Conservation (phyloP, 2,113 vertebrate species). For the Rousettus leschenaultii region DNA sequence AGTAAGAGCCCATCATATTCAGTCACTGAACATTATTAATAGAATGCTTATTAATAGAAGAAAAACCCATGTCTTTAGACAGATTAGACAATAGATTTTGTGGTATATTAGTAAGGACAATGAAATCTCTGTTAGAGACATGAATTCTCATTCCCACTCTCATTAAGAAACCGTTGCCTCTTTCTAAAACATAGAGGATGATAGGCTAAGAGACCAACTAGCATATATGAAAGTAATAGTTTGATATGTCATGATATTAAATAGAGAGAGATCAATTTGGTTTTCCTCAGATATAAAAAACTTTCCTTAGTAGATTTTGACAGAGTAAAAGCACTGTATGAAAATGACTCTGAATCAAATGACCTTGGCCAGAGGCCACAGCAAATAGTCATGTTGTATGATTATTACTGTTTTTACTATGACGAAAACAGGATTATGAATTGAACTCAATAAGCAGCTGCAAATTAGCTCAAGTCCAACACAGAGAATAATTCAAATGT, state of each 20-base stretch:
- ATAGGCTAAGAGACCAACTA: neutral
- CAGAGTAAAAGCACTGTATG: neutral
- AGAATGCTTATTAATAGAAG: constrained; percentile 35
- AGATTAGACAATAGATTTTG: neutral
- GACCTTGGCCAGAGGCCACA: neutral
- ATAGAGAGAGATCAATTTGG: neutral
- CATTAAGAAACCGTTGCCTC: neutral
- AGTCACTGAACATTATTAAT: neutral
- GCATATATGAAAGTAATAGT: neutral
- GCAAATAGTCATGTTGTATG: neutral
- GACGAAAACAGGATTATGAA: neutral
- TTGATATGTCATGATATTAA: neutral
- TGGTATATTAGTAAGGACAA: neutral
- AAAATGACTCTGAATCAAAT: neutral
- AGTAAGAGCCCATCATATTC: neutral
- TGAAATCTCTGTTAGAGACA: neutral
- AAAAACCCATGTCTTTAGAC: neutral
- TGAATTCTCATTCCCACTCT: neutral
- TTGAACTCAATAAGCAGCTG: neutral
- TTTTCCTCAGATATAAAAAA: constrained; percentile 19
- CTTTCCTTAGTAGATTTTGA: neutral
- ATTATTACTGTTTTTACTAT: neutral
- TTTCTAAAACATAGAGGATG: neutral
- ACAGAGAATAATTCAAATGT: neutral
- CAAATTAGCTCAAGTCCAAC: neutral